phyloP scores from a whole-genome alignment of 2,797 vertebrate genomes.

The Melanotaenia boesemani region DNA sequence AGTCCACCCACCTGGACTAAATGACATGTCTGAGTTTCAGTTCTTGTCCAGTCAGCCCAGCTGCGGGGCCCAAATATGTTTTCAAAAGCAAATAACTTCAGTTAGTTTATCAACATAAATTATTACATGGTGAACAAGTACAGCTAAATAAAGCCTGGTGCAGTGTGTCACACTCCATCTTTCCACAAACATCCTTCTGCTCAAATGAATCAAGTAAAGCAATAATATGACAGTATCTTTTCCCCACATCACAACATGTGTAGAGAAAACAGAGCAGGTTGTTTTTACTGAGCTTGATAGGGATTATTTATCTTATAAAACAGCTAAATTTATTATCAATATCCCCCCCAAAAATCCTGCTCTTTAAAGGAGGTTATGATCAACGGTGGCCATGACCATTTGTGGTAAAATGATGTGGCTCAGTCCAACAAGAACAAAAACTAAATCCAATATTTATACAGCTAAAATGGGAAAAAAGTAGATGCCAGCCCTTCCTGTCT shows the following conservation, averaged over 20 bases:
- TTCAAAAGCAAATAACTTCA: not conserved
- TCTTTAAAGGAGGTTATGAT: too few relatives aligned
- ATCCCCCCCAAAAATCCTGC: too few relatives aligned
- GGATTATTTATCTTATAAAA: too few relatives aligned
- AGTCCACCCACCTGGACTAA: constrained; percentile 7
- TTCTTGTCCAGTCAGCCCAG: not conserved
- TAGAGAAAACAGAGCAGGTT: not conserved
- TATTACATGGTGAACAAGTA: not conserved
- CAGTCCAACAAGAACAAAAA: too few relatives aligned
- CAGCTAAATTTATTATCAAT: too few relatives aligned
- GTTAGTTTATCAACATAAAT: not conserved
- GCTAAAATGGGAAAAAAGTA: too few relatives aligned
- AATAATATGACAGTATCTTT: not conserved
- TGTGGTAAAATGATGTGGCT: too few relatives aligned
- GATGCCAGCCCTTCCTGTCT: too few relatives aligned
- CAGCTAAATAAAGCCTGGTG: not conserved
- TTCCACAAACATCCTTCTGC: not conserved
- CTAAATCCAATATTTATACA: too few relatives aligned
- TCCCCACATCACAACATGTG: not conserved
- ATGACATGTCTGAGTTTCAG: not conserved
- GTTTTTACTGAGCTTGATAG: not conserved
- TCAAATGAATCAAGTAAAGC: not conserved
- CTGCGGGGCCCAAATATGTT: not conserved
- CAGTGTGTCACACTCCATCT: not conserved
- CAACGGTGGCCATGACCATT: too few relatives aligned